Conservation (phyloP, 1,140 invertebrate species). For the Manduca sexta region DNA sequence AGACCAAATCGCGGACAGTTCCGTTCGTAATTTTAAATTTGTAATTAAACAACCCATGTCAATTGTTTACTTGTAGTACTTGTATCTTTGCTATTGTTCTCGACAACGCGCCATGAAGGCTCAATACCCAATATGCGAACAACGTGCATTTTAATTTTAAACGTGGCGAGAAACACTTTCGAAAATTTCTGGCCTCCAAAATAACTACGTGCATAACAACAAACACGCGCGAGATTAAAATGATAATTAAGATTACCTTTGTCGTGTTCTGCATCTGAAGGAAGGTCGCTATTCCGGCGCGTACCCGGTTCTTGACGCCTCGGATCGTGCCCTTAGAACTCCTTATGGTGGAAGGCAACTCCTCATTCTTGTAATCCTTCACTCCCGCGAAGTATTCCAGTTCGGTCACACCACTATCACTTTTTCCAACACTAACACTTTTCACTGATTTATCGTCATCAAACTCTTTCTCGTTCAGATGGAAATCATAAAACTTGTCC, state of each 20-base stretch:
- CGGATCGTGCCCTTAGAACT: slow-evolving; percentile 93
- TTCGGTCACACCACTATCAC: slow-evolving; percentile 64
- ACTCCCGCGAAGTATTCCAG: slow-evolving; percentile 86
- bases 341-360: slow-evolving; percentile 81
- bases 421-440: slow-evolving; percentile 58
- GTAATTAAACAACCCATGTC: slow-evolving; percentile 30
- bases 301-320: slow-evolving; percentile 93
- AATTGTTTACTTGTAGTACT: slow-evolving; percentile 25
- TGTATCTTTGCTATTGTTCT: slow-evolving; percentile 22
- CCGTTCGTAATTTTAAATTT: slow-evolving; percentile 35
- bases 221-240: slow-evolving; percentile 18
- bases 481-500: slow-evolving; percentile 87
- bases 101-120: slow-evolving; percentile 29
- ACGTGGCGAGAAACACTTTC: slow-evolving; percentile 49
- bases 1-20: slow-evolving; percentile 15
- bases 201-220: slow-evolving; percentile 44
- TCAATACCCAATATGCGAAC: slow-evolving; percentile 19
- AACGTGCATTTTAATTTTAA: slow-evolving; percentile 32
- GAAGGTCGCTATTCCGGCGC: slow-evolving; percentile 95
- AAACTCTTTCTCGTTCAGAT: slow-evolving; percentile 83
- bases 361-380: slow-evolving; percentile 82
- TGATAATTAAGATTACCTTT: slow-evolving; percentile 55
- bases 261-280: slow-evolving; percentile 84
- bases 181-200: slow-evolving; percentile 58
- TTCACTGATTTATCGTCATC: slow-evolving; percentile 64